A percentile compares a stretch with the other conserved stretches of the same genome.
Conservation (phyloP, 2,113 vertebrate species). For the Stegostoma tigrinum region DNA sequence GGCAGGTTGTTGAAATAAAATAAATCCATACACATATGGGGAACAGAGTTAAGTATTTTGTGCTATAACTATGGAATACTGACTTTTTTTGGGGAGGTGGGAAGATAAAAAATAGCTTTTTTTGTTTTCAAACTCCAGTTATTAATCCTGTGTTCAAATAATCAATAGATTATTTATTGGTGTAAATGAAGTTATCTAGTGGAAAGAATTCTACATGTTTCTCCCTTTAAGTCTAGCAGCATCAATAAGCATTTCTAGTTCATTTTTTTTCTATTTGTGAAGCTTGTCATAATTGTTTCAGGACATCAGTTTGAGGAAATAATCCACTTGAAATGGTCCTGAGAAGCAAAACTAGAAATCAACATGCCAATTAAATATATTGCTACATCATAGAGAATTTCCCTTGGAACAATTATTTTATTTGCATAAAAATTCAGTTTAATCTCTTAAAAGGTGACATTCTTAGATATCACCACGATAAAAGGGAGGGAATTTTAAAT, state of each 20-base stretch:
- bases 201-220: neutral
- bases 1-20: neutral
- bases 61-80: neutral
- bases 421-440: neutral
- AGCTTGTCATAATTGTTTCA: neutral
- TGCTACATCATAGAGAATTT: neutral
- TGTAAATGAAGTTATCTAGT: neutral
- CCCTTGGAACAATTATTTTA: neutral
- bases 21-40: neutral
- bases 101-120: neutral
- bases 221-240: neutral
- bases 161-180: neutral
- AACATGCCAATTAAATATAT: neutral
- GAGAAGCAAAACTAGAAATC: neutral
- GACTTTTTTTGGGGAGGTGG: neutral
- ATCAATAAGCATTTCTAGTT: neutral
- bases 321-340: neutral
- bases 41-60: neutral
- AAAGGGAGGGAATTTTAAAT: neutral
- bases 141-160: too few species aligned
- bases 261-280: neutral
- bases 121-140: too few species aligned
- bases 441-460: neutral
- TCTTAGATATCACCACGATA: neutral
- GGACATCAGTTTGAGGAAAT: neutral